Percentiles rank a stretch among this genome's conserved stretches.
phyloP scores from a whole-genome alignment of 2,797 vertebrate species.

The Pangasius sanitwongsei region DNA sequence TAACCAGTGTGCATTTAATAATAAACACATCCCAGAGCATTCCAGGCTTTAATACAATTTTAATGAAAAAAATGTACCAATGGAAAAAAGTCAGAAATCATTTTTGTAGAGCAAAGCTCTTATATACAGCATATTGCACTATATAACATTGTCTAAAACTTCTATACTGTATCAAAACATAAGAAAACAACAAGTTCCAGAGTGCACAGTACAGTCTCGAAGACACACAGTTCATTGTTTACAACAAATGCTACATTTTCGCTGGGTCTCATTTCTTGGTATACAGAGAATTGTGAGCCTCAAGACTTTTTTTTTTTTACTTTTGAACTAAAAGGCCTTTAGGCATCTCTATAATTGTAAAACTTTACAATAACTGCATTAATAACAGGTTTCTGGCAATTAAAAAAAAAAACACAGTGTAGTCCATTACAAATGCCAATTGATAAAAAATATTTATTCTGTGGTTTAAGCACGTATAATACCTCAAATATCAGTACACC shows the following conservation, averaged over 20 bases:
- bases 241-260: slow-evolving; percentile 86
- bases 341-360: slow-evolving; percentile 64
- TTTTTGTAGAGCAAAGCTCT: slow-evolving; percentile 82
- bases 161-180: slow-evolving; percentile 75
- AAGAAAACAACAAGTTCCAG: slow-evolving; percentile 69
- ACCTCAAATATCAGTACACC: slow-evolving; percentile 7
- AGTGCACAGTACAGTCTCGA: slow-evolving; percentile 85
- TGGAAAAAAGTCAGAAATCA: slow-evolving; percentile 74
- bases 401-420: not conserved
- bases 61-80: slow-evolving; percentile 84
- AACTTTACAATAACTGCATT: not conserved
- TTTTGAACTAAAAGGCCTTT: slow-evolving; percentile 80
- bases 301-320: slow-evolving; percentile 71
- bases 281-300: slow-evolving; percentile 81
- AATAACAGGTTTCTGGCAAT: slow-evolving; percentile 53
- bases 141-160: slow-evolving; percentile 80
- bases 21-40: slow-evolving; percentile 7
- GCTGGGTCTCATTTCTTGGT: slow-evolving; percentile 84
- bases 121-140: slow-evolving; percentile 87
- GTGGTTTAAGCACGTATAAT: slow-evolving; percentile 50
- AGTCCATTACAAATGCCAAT: slow-evolving; percentile 27
- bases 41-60: slow-evolving; percentile 76
- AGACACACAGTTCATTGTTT: slow-evolving; percentile 86
- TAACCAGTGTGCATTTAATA: slow-evolving; percentile 33
- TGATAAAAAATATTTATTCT: slow-evolving; percentile 48